These are phyloP conservation scores for Gallinago nigripennis DNA, from an alignment of 2,797 vertebrate species.

Conservation along the genomic window DNA sequence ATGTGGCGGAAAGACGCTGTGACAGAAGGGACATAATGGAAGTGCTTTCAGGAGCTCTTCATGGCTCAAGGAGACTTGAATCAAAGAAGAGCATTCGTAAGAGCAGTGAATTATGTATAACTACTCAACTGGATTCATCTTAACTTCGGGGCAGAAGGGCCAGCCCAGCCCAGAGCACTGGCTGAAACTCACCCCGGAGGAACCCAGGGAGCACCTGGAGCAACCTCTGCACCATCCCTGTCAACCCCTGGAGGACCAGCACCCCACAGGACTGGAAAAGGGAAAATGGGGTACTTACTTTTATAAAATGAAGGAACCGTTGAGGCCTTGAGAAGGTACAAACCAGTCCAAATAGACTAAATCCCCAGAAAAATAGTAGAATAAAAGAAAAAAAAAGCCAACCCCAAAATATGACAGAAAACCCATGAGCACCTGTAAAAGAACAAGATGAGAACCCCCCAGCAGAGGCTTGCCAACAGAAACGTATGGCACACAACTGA, in stretches of 20 bases:
- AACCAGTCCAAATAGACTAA: neutral
- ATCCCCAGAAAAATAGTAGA: neutral
- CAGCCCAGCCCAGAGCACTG: neutral
- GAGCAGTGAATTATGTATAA: neutral
- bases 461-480: neutral
- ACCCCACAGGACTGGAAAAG: neutral
- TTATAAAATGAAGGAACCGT: neutral
- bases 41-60: neutral
- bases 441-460: neutral
- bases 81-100: neutral
- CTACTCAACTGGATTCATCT: neutral
- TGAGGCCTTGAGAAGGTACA: neutral
- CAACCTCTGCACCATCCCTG: neutral
- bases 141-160: neutral
- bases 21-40: neutral
- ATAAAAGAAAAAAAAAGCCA: neutral
- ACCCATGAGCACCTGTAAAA: neutral
- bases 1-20: neutral
- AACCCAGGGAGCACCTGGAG: neutral
- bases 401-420: neutral
- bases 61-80: neutral
- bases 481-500: no score
- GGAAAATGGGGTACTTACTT: neutral
- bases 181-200: neutral
- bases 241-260: neutral